Conservation (phyloP, 2,888 invertebrate genomes). For the Autographa pulchrina region DNA sequence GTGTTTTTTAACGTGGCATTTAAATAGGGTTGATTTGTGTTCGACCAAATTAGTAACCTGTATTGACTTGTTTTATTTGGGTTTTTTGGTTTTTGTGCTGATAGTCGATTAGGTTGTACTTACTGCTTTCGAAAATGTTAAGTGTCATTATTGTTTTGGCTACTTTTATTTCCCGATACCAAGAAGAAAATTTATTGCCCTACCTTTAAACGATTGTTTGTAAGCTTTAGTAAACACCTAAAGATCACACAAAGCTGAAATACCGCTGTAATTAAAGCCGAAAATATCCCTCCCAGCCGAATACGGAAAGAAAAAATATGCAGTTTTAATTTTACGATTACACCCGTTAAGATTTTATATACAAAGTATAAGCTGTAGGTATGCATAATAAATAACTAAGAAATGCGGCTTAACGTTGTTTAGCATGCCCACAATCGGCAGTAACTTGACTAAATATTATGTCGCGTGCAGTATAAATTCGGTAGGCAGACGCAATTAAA, state of each 20-base stretch:
- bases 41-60: background rate
- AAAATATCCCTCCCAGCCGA: slow-evolving; percentile 46
- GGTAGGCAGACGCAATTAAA: slow-evolving; percentile 69
- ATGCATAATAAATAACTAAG: slow-evolving; percentile 66
- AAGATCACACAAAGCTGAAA: slow-evolving; percentile 11
- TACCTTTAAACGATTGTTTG: background rate
- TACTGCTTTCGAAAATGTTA: background rate
- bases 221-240: slow-evolving; percentile 2
- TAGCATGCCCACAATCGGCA: slow-evolving; percentile 76
- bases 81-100: background rate
- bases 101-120: background rate
- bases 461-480: slow-evolving; percentile 78
- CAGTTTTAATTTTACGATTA: slow-evolving; percentile 52
- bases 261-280: slow-evolving; percentile 44
- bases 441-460: slow-evolving; percentile 76
- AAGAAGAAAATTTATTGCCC: background rate
- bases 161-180: background rate
- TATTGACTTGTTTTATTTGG: background rate
- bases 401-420: slow-evolving; percentile 69
- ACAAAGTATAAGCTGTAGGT: slow-evolving; percentile 53
- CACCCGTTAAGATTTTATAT: slow-evolving; percentile 47
- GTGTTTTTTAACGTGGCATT: slow-evolving; percentile 35
- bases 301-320: slow-evolving; percentile 44
- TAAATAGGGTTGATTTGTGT: slow-evolving; percentile 26
- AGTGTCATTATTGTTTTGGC: background rate